A percentile compares a stretch with the other conserved stretches of the same genome.
Conservation (phyloP, 2,888 invertebrate species). For the Drosophila quasianomalipes region DNA sequence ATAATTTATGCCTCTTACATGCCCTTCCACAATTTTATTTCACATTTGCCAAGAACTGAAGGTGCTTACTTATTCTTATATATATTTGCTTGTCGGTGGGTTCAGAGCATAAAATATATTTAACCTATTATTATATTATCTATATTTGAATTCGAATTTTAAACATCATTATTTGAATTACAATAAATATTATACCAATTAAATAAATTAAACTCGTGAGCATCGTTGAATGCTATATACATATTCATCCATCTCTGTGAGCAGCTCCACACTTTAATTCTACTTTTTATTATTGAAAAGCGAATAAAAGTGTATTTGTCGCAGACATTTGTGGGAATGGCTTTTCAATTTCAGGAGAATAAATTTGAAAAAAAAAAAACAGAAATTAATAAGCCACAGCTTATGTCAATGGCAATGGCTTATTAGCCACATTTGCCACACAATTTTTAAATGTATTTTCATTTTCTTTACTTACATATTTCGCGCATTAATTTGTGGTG, state of each 20-base stretch:
- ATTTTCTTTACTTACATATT: slow-evolving; percentile 10
- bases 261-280: not conserved
- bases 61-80: not conserved
- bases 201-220: not conserved
- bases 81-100: not conserved
- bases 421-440: slow-evolving; percentile 56
- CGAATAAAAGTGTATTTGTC: slow-evolving; percentile 35
- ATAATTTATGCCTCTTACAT: not conserved
- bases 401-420: slow-evolving; percentile 64
- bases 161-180: not conserved
- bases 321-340: slow-evolving; percentile 33
- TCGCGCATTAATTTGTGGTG: slow-evolving; percentile 51
- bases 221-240: not conserved
- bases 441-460: slow-evolving; percentile 13
- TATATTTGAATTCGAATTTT: not conserved
- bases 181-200: not conserved
- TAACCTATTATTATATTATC: not conserved
- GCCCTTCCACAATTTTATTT: not conserved
- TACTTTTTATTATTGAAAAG: slow-evolving; percentile 22
- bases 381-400: slow-evolving; percentile 71
- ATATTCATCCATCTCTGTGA: slow-evolving; percentile 13
- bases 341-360: slow-evolving; percentile 23
- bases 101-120: not conserved
- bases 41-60: not conserved
- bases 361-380: slow-evolving; percentile 22